Base-by-base conservation (phyloP, 35 echinoderm and acorn worm genomes). In the Strongylocentrotus purpuratus region DNA sequence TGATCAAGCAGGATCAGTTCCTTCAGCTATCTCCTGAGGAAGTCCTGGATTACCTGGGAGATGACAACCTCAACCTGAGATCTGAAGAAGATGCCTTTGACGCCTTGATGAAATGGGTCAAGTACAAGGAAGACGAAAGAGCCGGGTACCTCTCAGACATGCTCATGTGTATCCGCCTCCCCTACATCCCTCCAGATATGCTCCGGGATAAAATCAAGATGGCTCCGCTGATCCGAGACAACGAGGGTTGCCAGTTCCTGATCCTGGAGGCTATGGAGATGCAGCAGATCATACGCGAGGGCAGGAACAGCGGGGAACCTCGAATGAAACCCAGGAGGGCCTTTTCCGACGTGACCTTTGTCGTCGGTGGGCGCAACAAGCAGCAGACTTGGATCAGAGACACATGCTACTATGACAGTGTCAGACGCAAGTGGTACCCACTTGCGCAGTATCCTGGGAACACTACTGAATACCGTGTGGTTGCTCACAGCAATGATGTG, bases 281-380 rank as follows among this genome's bases (percentile, higher is more conserved):
- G 32, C 98, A 99, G 60, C 59, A 87, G 25, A 86, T 98, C 61
- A 99, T 99, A 45, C 87, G 97, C 31, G 97, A 99, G 46, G 97
- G 97, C 33, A 97, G 95, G 61, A 95, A 95, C 65, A 97, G 61
- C 7, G 85, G 85, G 8, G 98, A 99, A 35, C 96, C 96, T 25
- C 91, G 98, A 31, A 94, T 89, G 87, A 97, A 96, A 61, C 97
- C 98, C n/a, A 52, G 97, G 18, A 94, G 95, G 28, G 85, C 98
- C 4, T 99, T 97, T 85, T 94, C 96, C n/a, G 98, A 99, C 91
- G 98, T 99, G 28, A 98, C 97, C 0, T 97, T 98, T 95, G 94
- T 98, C 20, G 95, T 98, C 1, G 97, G 98, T 17, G 97, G 98
- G 9, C 94, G 95, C 71, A 96, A 98, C 88, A 98, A 99, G 85